phyloP scores from a whole-genome alignment of 1,140 invertebrate species.

The Drosophila albomicans region DNA sequence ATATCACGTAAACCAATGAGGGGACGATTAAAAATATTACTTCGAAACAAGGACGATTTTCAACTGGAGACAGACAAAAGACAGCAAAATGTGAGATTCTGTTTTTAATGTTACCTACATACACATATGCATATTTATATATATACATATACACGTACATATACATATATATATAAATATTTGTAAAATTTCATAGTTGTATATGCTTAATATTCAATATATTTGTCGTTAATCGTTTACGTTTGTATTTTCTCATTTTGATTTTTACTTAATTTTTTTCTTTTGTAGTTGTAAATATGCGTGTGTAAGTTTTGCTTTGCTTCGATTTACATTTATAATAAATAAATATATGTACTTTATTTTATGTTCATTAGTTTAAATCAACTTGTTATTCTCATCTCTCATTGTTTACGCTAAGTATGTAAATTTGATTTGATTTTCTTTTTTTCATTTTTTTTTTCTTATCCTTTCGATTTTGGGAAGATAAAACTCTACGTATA shows the following conservation, averaged over 20 bases:
- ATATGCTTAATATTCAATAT: constrained; percentile 67
- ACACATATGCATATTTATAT: constrained; percentile 58
- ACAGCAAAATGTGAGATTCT: constrained; percentile 39
- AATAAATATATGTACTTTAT: constrained; percentile 65
- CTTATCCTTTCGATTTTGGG: constrained; percentile 54
- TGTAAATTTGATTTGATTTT: constrained; percentile 14
- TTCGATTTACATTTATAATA: constrained; percentile 49
- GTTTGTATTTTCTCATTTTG: constrained; percentile 2
- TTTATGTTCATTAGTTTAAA: constrained; percentile 41
- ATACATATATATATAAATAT: constrained; percentile 63
- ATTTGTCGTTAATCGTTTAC: constrained; percentile 63
- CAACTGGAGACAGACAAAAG: background rate
- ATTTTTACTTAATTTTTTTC: constrained; percentile 1
- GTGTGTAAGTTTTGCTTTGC: constrained; percentile 51
- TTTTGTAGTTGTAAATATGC: constrained; percentile 59
- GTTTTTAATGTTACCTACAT: constrained; percentile 47
- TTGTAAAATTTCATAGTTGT: constrained; percentile 59
- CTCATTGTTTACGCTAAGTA: constrained; percentile 45
- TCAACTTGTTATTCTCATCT: constrained; percentile 53
- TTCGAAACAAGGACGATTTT: constrained; percentile 8
- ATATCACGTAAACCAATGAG: constrained; percentile 65
- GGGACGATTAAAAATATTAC: background rate
- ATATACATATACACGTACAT: constrained; percentile 41
- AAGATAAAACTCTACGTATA: constrained; percentile 81
- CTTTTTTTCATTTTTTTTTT: background rate